Evolutionary conservation across 2,113 vertebrate species (phyloP).

Genomic region (Entosphenus tridentatus): DNA sequence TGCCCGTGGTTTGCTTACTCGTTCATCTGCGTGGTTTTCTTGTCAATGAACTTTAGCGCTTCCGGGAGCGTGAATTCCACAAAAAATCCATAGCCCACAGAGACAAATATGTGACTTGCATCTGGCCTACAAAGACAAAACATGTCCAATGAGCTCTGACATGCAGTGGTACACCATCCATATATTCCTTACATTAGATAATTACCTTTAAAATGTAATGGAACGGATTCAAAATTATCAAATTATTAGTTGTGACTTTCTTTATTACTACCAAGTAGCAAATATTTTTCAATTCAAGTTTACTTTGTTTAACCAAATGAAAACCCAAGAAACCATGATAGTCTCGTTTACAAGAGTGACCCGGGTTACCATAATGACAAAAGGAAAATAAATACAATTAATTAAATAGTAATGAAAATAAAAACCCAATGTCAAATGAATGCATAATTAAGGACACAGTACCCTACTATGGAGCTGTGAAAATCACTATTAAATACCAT

Average conservation of each 20-base stretch:
- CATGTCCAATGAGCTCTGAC: background rate
- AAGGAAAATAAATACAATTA: too few species aligned
- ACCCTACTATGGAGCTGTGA: background rate
- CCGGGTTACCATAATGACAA: too few species aligned
- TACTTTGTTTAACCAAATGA: too few species aligned
- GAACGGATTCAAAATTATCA: too few species aligned
- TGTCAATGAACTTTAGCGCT: conserved; percentile 51
- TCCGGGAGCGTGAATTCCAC: conserved; percentile 45
- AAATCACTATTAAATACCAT: background rate
- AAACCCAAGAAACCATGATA: too few species aligned
- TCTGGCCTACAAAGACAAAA: conserved; percentile 25
- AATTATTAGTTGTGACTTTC: too few species aligned
- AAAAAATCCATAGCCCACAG: conserved; percentile 57
- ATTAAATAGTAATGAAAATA: background rate
- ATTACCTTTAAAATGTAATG: background rate
- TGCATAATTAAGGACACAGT: background rate
- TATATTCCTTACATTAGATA: background rate
- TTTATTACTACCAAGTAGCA: too few species aligned
- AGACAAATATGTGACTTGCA: conserved; percentile 40
- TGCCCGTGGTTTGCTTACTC: conserved; percentile 21
- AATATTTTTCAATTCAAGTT: too few species aligned
- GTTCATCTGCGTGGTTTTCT: conserved; percentile 46
- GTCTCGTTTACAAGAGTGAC: too few species aligned
- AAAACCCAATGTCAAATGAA: background rate
- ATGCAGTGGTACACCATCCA: background rate